Evolutionary conservation across 2,888 invertebrate genomes (phyloP), one percentile per base, ranked within the genome.

Genomic region (Diaprepes abbreviatus): DNA sequence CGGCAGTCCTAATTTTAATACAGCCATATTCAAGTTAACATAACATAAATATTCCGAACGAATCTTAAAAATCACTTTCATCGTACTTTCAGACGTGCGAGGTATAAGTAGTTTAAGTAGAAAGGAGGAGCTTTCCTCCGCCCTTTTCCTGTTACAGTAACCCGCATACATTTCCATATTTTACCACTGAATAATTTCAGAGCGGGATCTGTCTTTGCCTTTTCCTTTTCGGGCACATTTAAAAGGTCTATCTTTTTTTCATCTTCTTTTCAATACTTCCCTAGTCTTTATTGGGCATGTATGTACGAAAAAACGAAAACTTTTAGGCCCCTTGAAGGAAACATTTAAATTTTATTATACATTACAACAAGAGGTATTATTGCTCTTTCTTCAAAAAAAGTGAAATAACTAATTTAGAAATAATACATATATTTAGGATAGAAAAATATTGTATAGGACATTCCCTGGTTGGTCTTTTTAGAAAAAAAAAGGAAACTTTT

Each of bases 111-210:
- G 59, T 67, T 52, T 67, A 67, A 67, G 60, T 60, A 52, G 48
- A 19, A 24, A 24, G 67, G 67, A 17, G 60, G 60, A 31, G 45
- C 35, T 12, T 43, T 38, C 59, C 60, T 68, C 74, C 74, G 71
- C 75, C 74, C 69, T 71, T 74, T 75, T 70, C 71, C 64, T 75
- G 75, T 75, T 73, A 72, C 65, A 73, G 65, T 73, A 74, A 60
- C 73, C 75, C 70, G 73, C 73, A 75, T 75, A 74, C 55, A 74
- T 75, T 75, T 73, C 72, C 73, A 74, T 75, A 68, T 73, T 74
- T 67, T 60, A 43, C 66, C 60, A 58, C 50, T 50, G 67, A 59
- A 67, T 60, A 60, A 60, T 60, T 67, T 67, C 54, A 59, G 45
- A 59, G 43, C 31, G 54, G 54, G 35, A 40, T 28, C 59, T 31